Conservation (phyloP, 2,797 vertebrate species). For the Lutjanus campechanus region DNA sequence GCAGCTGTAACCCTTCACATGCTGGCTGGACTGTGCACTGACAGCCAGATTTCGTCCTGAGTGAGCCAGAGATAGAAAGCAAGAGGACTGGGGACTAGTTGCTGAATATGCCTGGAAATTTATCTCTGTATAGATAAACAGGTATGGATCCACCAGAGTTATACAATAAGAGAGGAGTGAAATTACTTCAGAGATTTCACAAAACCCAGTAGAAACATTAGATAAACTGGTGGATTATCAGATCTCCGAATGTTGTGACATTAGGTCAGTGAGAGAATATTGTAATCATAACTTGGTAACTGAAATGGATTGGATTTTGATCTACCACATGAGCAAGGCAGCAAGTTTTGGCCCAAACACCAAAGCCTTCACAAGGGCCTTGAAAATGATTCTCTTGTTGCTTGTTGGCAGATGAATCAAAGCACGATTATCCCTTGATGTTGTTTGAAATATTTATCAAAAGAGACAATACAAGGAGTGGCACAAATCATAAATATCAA, state of each 20-base stretch:
- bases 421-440: constrained; percentile 84
- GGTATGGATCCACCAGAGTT: constrained; percentile 6
- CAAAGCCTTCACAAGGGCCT: constrained; percentile 81
- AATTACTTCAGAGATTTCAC: constrained; percentile 2
- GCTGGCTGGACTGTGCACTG: constrained; percentile 66
- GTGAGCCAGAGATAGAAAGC: constrained; percentile 43
- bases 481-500: constrained; percentile 89
- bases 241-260: constrained; percentile 61
- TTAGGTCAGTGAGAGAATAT: constrained; percentile 58
- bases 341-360: constrained; percentile 79
- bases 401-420: constrained; percentile 86
- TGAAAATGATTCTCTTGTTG: constrained; percentile 83
- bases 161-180: constrained; percentile 9
- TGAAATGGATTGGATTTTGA: constrained; percentile 71
- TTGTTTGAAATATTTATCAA: constrained; percentile 89
- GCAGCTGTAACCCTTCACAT: constrained; percentile 86
- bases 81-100: constrained; percentile 33
- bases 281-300: constrained; percentile 69
- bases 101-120: constrained; percentile 43
- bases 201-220: constrained; percentile 30
- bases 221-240: constrained; percentile 45
- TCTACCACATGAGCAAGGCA: constrained; percentile 78
- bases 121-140: constrained; percentile 21
- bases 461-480: constrained; percentile 88
- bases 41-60: constrained; percentile 62